Conservation (phyloP, 2,797 vertebrate genomes). For the Chaetodon trifasciatus region DNA sequence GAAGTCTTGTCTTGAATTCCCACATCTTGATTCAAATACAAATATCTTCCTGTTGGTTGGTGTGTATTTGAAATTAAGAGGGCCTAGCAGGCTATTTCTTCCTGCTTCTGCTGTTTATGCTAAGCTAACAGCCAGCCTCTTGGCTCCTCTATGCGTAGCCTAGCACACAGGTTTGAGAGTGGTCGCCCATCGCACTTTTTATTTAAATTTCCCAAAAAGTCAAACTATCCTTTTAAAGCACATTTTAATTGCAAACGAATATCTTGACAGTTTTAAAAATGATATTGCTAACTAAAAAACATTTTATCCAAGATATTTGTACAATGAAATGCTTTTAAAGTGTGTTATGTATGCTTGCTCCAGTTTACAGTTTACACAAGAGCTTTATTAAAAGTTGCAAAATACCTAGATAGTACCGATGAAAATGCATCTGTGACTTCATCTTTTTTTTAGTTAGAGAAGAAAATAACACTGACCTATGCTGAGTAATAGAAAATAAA, state of each 20-base stretch:
- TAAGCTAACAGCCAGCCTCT: neutral
- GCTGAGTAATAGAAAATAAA: neutral
- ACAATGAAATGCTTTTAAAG: neutral
- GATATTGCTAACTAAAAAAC: neutral
- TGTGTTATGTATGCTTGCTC: neutral
- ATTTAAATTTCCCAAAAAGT: neutral
- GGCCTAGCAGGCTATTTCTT: neutral
- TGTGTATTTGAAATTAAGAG: slow-evolving; percentile 12
- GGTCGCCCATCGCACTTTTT: neutral
- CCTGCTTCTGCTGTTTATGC: slow-evolving; percentile 3
- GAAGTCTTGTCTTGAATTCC: neutral
- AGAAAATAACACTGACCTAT: slow-evolving; percentile 1
- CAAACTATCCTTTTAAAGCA: neutral
- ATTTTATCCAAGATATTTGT: neutral
- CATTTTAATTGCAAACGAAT: no score
- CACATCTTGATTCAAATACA: neutral
- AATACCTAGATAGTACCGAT: neutral
- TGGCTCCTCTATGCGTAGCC: neutral
- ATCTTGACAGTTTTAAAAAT: neutral
- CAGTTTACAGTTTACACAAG: neutral
- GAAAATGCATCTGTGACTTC: neutral
- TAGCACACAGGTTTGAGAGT: neutral
- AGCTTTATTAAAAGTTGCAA: neutral
- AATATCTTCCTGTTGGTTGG: neutral
- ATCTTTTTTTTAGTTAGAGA: neutral